phyloP scores from a whole-genome alignment of 2,888 invertebrate genomes.

The Perizoma flavofasciatum region DNA sequence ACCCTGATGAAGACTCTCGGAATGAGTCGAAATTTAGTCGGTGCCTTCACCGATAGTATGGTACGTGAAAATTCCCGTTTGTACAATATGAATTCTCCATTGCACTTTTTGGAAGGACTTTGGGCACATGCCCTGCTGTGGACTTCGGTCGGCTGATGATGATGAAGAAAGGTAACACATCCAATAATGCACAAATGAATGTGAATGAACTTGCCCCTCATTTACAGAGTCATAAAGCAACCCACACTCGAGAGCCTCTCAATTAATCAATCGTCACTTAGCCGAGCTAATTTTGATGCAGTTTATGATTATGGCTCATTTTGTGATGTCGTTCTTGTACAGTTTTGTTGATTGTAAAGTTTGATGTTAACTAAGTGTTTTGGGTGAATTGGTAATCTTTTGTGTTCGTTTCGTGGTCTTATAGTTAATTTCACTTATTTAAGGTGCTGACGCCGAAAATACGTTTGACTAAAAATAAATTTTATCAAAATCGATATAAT shows the following conservation, averaged over 20 bases:
- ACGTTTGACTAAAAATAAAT: no score
- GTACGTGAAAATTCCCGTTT: no score
- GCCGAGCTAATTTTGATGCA: conserved; percentile 19
- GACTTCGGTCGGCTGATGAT: no score
- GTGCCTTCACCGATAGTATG: no score
- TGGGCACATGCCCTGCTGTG: no score
- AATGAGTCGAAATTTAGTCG: no score
- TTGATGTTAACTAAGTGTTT: conserved; percentile 14
- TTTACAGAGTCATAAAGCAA: conserved; percentile 15
- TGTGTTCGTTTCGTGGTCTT: conserved; percentile 1
- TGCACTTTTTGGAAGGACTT: no score
- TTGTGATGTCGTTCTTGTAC: conserved; percentile 20
- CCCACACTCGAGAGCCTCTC: conserved; percentile 6
- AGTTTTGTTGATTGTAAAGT: conserved; percentile 24
- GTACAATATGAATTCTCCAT: no score
- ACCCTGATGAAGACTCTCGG: no score
- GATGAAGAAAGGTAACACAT: background rate
- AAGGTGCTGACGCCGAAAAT: no score
- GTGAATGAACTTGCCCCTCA: conserved; percentile 17
- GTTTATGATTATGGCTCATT: conserved; percentile 22
- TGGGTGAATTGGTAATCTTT: conserved; percentile 1
- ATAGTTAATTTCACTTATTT: no score
- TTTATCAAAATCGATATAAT: no score
- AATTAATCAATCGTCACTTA: conserved; percentile 22
- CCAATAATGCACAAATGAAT: background rate